Evolutionary conservation across 2,888 invertebrate species (phyloP).

Genomic region (Blastobasis lacticolella): DNA sequence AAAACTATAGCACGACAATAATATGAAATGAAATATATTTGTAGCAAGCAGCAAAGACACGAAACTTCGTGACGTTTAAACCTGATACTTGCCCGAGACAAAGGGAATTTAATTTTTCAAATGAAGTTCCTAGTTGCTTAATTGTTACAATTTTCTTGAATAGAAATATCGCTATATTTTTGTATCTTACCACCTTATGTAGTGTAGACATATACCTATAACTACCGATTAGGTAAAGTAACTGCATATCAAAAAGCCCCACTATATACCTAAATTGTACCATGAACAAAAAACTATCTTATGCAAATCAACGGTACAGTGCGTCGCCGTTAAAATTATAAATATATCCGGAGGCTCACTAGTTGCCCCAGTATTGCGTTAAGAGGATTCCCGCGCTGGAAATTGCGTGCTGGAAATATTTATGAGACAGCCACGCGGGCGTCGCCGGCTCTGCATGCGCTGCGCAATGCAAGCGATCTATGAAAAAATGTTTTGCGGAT

Average conservation of each 20-base stretch:
- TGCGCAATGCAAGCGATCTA: slow-evolving; percentile 38
- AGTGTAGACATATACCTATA: too few relatives aligned
- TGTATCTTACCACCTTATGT: too few relatives aligned
- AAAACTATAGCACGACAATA: slow-evolving; percentile 65
- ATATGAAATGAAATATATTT: slow-evolving; percentile 46
- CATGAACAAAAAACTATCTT: too few relatives aligned
- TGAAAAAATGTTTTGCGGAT: slow-evolving; percentile 45
- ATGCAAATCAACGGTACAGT: slow-evolving; percentile 34
- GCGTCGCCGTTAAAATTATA: slow-evolving; percentile 51
- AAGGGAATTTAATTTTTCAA: too few relatives aligned
- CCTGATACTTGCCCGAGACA: slow-evolving; percentile 24
- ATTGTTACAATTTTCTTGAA: too few relatives aligned
- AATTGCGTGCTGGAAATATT: slow-evolving; percentile 69
- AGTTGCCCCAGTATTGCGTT: slow-evolving; percentile 66
- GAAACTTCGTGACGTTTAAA: slow-evolving; percentile 43
- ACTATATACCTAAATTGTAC: too few relatives aligned
- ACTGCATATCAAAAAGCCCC: too few relatives aligned
- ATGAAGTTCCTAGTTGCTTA: too few relatives aligned
- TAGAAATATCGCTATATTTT: too few relatives aligned
- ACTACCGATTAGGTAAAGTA: too few relatives aligned
- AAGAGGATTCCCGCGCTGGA: slow-evolving; percentile 70
- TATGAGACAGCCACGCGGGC: slow-evolving; percentile 68
- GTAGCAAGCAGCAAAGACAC: slow-evolving; percentile 37
- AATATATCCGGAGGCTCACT: slow-evolving; percentile 54
- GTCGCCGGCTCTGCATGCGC: slow-evolving; percentile 60